Evolutionary conservation across 53 echinoderm and acorn worm genomes (phyloP).

Genomic region (Echinarachnius parma): DNA sequence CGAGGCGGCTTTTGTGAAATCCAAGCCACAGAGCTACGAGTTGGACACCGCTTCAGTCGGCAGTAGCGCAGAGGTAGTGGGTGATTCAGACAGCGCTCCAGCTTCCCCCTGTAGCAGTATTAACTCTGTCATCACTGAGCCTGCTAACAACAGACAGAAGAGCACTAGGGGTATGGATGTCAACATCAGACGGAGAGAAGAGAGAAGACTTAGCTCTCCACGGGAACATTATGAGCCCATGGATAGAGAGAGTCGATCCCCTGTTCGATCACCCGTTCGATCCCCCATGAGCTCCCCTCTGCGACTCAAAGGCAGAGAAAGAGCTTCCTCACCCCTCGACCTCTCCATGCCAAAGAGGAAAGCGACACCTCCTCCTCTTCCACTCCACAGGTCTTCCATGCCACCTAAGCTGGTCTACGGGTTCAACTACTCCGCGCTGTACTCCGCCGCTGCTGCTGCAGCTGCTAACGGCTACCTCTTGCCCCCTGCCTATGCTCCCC

Average conservation of each 20-base stretch:
- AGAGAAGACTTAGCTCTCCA: too few relatives aligned
- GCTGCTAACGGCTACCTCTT: constrained; percentile 65
- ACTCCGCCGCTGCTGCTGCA: constrained; percentile 63
- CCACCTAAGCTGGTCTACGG: constrained; percentile 77
- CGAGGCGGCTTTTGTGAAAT: constrained; percentile 35
- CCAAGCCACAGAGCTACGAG: constrained; percentile 31
- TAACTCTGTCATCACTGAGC: constrained; percentile 24
- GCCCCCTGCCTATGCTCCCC: constrained; percentile 59
- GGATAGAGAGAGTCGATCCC: constrained; percentile 40
- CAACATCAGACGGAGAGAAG: too few relatives aligned
- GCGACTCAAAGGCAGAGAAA: too few relatives aligned
- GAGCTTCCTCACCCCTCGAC: constrained; percentile 71
- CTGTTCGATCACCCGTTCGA: constrained; percentile 26
- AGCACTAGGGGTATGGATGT: constrained; percentile 24
- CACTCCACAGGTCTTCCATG: constrained; percentile 59
- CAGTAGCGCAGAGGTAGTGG: constrained; percentile 36
- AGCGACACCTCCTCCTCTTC: constrained; percentile 31
- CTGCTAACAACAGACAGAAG: constrained; percentile 7
- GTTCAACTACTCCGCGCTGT: constrained; percentile 86
- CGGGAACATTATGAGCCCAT: constrained; percentile 35
- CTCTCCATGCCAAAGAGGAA: constrained; percentile 74
- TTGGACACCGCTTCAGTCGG: constrained; percentile 49
- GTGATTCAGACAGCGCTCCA: constrained; percentile 36
- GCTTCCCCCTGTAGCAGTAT: constrained; percentile 43
- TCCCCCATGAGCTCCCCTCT: too few relatives aligned